Base-by-base conservation (phyloP, 2,113 vertebrate genomes). In the Cryptotis parvus region DNA sequence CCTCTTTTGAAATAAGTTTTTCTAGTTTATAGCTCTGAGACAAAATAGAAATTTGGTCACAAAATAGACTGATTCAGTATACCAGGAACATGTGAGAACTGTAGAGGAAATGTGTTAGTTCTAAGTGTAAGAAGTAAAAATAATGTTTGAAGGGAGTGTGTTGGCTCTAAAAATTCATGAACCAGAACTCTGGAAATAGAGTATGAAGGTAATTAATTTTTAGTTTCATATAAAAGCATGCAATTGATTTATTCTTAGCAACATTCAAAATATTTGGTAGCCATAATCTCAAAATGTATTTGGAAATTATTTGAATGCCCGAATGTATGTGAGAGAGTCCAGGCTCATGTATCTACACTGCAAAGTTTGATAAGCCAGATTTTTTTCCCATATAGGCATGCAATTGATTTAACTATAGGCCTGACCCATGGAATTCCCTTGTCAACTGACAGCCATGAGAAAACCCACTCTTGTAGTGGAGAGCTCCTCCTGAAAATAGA, bases 301-400 rank as follows among this genome's bases (percentile, higher is more conserved):
- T 88, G 77, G 31, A 94, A 96, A 95, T 97, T 89, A 96, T 94
- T 95, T 94, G 86, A 94, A 96, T 92, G 95, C 88, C 95, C 96
- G 93, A 94, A 89, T 81, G 79, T 68, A 74, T 95, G 93, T 95
- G 95, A 96, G 90, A 90, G 76, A 96, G 88, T 96, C 95, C 95
- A 97, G 95, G 79, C 91, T 79, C 63, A 43, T 77, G 88, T 92
- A 92, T 96, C 95, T 91, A 88, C 63, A 55, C 80, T 91, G 95
- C 27, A 7, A 87, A 86, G 29, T 80, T 90, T 95, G 95, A 97
- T 96, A 96, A 93, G 68, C 20, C 2, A 52, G 3, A 66, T 86
- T 65, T 65, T 90, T 94, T 94, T 96, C 90, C 94, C 84, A 87
- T 94, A 90, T 93, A 94, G 90, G 41, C 82, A 69, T 86, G 58